Percentiles rank a stretch among this genome's conserved stretches.
phyloP scores from a whole-genome alignment of 2,113 vertebrate genomes.

The Bubo blakistoni region DNA sequence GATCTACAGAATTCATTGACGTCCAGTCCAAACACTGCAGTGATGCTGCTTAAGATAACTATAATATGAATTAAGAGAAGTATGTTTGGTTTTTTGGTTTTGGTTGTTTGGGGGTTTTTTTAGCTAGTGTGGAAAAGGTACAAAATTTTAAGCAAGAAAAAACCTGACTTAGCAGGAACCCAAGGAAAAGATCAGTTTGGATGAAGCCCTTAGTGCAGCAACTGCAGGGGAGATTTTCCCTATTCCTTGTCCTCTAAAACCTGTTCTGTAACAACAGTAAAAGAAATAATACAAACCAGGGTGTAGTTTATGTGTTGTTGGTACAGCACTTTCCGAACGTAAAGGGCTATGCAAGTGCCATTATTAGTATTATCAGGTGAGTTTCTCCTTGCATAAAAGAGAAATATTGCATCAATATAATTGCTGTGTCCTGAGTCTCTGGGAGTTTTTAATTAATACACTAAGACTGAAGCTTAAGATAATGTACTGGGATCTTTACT shows the following conservation, averaged over 20 bases:
- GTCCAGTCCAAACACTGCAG: neutral
- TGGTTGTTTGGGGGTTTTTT: neutral
- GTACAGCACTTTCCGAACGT: neutral
- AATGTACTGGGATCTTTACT: neutral
- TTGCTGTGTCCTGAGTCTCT: neutral
- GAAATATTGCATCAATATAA: slow-evolving; percentile 14
- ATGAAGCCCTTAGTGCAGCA: neutral
- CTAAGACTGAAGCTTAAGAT: neutral
- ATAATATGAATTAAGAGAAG: neutral
- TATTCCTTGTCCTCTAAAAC: neutral
- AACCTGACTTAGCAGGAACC: neutral
- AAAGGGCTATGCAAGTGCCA: neutral
- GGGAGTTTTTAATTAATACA: slow-evolving; percentile 4
- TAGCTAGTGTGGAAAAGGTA: neutral
- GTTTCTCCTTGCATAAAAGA: slow-evolving; percentile 25
- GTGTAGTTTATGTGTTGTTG: slow-evolving; percentile 3
- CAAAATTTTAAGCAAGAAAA: neutral
- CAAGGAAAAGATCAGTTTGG: neutral
- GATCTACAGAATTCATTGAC: neutral
- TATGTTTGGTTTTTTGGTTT: neutral
- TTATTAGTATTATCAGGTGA: slow-evolving; percentile 28
- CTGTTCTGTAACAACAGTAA: neutral
- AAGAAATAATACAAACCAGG: slow-evolving; percentile 16
- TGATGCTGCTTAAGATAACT: neutral
- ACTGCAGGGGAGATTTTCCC: neutral